Conservation (phyloP, 2,888 invertebrate species). For the Cerastis leucographa region DNA sequence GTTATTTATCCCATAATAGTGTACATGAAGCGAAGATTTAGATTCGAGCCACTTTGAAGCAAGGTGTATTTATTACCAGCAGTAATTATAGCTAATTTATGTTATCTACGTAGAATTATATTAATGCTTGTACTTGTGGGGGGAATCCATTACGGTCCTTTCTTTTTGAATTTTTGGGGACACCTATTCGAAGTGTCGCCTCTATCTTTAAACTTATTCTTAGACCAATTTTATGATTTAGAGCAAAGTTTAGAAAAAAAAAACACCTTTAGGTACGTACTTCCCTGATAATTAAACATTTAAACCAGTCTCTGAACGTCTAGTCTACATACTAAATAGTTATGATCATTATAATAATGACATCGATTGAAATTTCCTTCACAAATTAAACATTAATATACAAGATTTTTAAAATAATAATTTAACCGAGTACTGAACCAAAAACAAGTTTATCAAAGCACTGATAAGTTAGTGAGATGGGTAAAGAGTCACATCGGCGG, state of each 20-base stretch:
- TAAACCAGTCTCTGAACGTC: neutral
- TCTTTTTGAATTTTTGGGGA: neutral
- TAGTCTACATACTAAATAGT: neutral
- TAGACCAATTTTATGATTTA: no score
- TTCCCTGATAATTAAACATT: neutral
- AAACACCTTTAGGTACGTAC: neutral
- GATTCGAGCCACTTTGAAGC: neutral
- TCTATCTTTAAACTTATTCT: neutral
- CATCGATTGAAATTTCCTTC: neutral
- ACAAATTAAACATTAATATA: neutral
- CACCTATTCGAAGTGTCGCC: no score
- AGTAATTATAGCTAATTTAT: neutral
- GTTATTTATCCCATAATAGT: no score
- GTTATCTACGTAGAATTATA: neutral
- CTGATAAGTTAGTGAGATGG: neutral
- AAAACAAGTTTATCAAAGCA: neutral
- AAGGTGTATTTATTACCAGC: neutral
- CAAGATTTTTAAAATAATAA: neutral
- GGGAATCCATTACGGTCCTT: constrained; percentile 26
- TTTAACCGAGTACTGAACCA: neutral
- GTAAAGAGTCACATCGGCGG: neutral
- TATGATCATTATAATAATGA: neutral
- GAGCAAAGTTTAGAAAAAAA: no score
- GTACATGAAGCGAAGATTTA: neutral
- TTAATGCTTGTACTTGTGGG: constrained; percentile 35